Percentiles rank a stretch among this genome's conserved stretches.
Evolutionary conservation across 2,113 vertebrate genomes (phyloP).

Genomic region (Nycticorax nycticorax): DNA sequence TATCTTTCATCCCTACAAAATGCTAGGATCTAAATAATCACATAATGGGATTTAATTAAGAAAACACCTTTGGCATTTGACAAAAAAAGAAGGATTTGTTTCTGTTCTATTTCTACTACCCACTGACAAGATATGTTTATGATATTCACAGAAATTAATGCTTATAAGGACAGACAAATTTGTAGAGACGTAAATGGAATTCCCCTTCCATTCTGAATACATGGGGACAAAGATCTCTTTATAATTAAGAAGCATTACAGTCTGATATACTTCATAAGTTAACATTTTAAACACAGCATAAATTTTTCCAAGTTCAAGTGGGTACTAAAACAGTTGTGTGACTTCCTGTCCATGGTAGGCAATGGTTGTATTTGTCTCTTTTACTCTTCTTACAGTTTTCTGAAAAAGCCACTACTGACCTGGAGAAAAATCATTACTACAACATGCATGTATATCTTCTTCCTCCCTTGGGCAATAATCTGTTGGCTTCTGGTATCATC

Average conservation of each 20-base stretch:
- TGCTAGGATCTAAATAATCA: not conserved
- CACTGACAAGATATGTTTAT: not conserved
- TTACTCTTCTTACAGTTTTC: not conserved
- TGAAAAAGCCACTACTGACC: not conserved
- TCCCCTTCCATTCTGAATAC: not conserved
- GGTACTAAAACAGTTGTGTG: rapidly evolving
- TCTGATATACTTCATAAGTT: not conserved
- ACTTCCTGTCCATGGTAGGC: not conserved
- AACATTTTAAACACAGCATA: not conserved
- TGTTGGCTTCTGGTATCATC: not conserved
- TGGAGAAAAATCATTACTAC: not conserved
- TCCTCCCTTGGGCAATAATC: not conserved
- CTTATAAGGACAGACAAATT: not conserved
- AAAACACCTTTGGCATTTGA: not conserved
- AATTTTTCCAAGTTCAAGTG: not conserved
- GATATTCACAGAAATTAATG: not conserved
- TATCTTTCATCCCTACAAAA: not conserved
- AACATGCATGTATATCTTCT: not conserved
- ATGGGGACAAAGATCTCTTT: not conserved
- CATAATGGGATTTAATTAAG: not conserved
- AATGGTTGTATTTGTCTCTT: not conserved
- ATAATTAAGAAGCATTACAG: not conserved
- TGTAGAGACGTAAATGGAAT: not conserved
- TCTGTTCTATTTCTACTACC: not conserved
- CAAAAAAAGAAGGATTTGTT: rapidly evolving